A percentile compares a stretch with the other conserved stretches of the same genome.
Conservation (phyloP, 2,888 invertebrate species). For the Cerastoderma edule region DNA sequence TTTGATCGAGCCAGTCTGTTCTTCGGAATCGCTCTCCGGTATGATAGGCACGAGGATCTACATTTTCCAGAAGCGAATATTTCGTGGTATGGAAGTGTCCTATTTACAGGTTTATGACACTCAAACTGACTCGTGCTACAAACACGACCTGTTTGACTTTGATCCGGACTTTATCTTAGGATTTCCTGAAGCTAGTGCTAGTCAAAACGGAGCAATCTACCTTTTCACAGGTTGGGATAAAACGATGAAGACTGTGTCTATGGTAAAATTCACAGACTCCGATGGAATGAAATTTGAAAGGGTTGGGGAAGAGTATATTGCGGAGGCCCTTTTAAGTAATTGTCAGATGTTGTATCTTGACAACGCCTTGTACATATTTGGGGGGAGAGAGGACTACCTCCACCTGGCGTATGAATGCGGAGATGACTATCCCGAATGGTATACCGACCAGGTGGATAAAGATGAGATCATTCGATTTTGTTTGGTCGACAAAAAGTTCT, state of each 20-base stretch:
- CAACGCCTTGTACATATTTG: slow-evolving; percentile 13
- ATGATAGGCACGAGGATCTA: slow-evolving; percentile 13
- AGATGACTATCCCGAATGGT: background rate
- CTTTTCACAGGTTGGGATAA: slow-evolving; percentile 1
- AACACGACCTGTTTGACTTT: slow-evolving; percentile 3
- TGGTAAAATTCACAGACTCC: slow-evolving; percentile 27
- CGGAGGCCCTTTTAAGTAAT: background rate
- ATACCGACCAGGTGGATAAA: background rate
- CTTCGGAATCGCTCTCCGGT: slow-evolving; percentile 3
- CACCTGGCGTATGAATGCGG: background rate
- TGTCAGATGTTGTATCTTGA: slow-evolving; percentile 18
- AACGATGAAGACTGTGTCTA: background rate
- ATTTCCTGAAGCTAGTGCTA: slow-evolving; percentile 14
- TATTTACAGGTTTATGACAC: slow-evolving; percentile 26
- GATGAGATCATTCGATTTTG: slow-evolving; percentile 16
- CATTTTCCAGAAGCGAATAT: slow-evolving; percentile 14
- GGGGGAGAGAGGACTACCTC: slow-evolving; percentile 5
- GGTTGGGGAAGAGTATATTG: slow-evolving; percentile 8
- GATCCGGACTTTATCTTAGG: slow-evolving; percentile 11
- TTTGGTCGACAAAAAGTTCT: background rate
- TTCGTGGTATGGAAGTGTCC: background rate
- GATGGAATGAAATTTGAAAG: slow-evolving; percentile 26
- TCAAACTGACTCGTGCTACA: slow-evolving; percentile 11
- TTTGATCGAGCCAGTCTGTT: slow-evolving; percentile 3
- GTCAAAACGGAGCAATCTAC: slow-evolving; percentile 19